Evolutionary conservation across 2,113 vertebrate species (phyloP).

Genomic region (Clarias magur): DNA sequence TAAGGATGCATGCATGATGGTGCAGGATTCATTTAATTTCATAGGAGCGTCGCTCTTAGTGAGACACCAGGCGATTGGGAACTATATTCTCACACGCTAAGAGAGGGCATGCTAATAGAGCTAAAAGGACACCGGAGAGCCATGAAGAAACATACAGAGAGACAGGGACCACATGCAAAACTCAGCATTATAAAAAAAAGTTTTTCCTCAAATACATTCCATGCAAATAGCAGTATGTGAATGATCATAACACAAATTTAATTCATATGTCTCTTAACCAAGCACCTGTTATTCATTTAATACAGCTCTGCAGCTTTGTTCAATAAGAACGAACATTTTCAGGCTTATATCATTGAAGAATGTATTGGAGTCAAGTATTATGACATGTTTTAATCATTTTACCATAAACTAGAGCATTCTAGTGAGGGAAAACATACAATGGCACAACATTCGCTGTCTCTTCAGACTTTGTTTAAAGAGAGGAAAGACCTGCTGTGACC

Average conservation of each 20-base stretch:
- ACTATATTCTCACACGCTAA: background rate
- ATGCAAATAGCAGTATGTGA: background rate
- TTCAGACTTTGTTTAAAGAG: background rate
- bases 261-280: background rate
- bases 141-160: background rate
- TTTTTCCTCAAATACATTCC: background rate
- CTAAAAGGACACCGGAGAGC: background rate
- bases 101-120: background rate
- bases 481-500: background rate
- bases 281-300: background rate
- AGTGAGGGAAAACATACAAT: background rate
- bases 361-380: background rate
- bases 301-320: background rate
- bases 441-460: background rate
- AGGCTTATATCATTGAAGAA: background rate
- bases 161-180: background rate
- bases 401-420: background rate
- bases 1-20: background rate
- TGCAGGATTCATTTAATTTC: background rate
- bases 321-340: background rate
- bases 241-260: background rate
- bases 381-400: background rate
- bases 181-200: background rate
- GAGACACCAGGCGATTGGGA: background rate
- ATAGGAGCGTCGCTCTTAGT: background rate